These are phyloP conservation scores for Pachycephala philippinensis DNA, from an alignment of 2,113 vertebrate species.

Conservation along the genomic window DNA sequence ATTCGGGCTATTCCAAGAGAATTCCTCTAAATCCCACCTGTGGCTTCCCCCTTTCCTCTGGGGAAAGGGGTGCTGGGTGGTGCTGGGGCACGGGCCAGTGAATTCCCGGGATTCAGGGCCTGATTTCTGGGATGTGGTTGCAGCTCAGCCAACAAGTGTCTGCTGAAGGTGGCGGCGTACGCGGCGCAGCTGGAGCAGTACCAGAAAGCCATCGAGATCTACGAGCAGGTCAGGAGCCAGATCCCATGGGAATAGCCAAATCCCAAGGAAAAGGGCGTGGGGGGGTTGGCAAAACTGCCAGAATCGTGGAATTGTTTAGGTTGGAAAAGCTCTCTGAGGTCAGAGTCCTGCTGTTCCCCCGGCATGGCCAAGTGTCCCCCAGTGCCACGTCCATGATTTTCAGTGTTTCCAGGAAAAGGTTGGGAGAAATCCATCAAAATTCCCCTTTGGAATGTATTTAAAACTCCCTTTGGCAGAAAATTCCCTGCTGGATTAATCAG, in stretches of 20 bases:
- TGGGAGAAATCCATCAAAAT: neutral
- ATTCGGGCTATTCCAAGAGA: neutral
- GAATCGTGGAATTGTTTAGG: neutral
- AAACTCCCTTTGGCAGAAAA: neutral
- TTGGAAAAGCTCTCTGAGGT: neutral
- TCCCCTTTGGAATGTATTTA: neutral
- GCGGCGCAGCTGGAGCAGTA: constrained; percentile 96
- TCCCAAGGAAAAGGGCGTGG: neutral
- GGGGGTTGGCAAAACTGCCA: fast-evolving
- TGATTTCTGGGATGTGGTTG: neutral
- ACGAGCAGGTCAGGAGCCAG: constrained; percentile 84
- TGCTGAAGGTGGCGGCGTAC: constrained; percentile 94
- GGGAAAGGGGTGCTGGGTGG: fast-evolving
- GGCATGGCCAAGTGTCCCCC: neutral
- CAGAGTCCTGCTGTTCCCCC: neutral
- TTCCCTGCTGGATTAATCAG: fast-evolving
- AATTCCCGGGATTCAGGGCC: neutral
- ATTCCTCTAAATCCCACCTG: neutral
- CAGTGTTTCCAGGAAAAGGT: neutral
- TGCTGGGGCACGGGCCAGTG: fast-evolving
- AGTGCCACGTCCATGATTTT: neutral
- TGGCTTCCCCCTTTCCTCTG: neutral
- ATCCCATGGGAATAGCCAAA: neutral
- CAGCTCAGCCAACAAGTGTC: constrained; percentile 96
- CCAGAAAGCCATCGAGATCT: constrained; percentile 94